These are phyloP conservation scores for Anthopleura xanthogrammica DNA, from an alignment of 92 coral and sea anemone species.

Conservation along the genomic window DNA sequence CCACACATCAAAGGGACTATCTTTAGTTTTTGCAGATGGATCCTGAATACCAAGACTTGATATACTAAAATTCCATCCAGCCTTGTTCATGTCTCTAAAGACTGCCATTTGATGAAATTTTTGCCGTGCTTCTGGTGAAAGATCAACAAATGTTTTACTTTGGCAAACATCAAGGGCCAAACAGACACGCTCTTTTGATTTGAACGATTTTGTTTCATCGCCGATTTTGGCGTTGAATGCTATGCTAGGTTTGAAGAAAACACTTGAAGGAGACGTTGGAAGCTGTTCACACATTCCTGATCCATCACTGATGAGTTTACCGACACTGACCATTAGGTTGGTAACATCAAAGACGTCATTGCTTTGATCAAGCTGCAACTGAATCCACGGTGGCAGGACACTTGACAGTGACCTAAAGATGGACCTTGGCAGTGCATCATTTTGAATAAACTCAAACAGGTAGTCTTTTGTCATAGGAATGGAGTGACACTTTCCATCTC, in stretches of 20 bases:
- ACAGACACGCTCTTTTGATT: slow-evolving; percentile 20
- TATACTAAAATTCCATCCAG: slow-evolving; percentile 27
- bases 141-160: slow-evolving; percentile 12
- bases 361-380: slow-evolving; percentile 13
- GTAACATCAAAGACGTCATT: slow-evolving; percentile 34
- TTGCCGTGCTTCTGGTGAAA: slow-evolving; percentile 24
- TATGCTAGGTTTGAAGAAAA: slow-evolving; percentile 19
- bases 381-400: slow-evolving; percentile 39
- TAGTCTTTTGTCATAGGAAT: slow-evolving; percentile 13
- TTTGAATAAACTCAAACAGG: slow-evolving; percentile 44
- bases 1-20: slow-evolving; percentile 17
- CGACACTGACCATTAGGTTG: slow-evolving; percentile 22
- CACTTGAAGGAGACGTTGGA: slow-evolving; percentile 18
- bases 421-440: slow-evolving; percentile 44
- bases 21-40: neutral
- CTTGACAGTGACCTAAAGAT: slow-evolving; percentile 26
- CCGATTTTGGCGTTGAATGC: neutral
- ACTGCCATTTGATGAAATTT: slow-evolving; percentile 4
- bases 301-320: slow-evolving; percentile 2
- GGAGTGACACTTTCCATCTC: slow-evolving; percentile 13
- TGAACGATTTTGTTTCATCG: slow-evolving; percentile 8
- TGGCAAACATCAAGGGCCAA: slow-evolving; percentile 32
- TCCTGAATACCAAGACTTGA: slow-evolving; percentile 15
- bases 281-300: slow-evolving; percentile 22
- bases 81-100: slow-evolving; percentile 11